Evolutionary conservation across 2,888 invertebrate genomes (phyloP).

Genomic region (Drosophila peninsularis): DNA sequence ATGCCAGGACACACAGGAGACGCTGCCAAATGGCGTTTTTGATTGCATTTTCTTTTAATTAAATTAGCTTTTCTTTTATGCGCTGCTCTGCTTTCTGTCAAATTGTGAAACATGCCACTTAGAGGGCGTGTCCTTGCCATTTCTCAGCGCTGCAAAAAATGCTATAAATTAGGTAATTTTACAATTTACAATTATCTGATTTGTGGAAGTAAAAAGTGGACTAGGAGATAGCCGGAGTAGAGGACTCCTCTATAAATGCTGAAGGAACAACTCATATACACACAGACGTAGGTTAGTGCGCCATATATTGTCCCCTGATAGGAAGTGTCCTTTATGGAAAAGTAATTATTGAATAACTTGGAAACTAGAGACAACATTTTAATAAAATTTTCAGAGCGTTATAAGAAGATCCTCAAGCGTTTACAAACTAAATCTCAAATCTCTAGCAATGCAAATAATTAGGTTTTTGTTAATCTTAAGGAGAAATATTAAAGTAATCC

Average conservation of each 20-base stretch:
- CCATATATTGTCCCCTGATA: not conserved
- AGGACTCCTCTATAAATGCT: not conserved
- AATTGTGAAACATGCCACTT: slow-evolving; percentile 47
- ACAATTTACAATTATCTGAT: slow-evolving; percentile 32
- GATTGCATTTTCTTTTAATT: slow-evolving; percentile 80
- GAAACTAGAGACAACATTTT: not conserved
- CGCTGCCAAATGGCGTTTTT: slow-evolving; percentile 67
- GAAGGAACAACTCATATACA: not conserved
- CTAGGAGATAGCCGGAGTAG: not conserved
- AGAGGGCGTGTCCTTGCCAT: slow-evolving; percentile 51
- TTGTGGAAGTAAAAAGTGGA: not conserved
- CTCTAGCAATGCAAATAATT: not conserved
- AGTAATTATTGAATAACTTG: not conserved
- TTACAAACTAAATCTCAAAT: not conserved
- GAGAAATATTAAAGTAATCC: not conserved
- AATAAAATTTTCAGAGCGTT: not conserved
- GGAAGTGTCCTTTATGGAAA: too few species aligned
- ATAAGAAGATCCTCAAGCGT: not conserved
- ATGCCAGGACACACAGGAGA: slow-evolving; percentile 40
- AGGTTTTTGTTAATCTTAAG: not conserved
- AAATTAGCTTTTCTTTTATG: slow-evolving; percentile 79
- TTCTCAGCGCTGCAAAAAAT: slow-evolving; percentile 35
- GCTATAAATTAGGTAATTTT: slow-evolving; percentile 42
- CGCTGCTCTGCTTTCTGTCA: slow-evolving; percentile 69
- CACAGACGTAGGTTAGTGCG: too few species aligned